These are phyloP conservation scores for Sarcoramphus papa DNA, from an alignment of 2,797 vertebrate genomes.

Conservation along the genomic window DNA sequence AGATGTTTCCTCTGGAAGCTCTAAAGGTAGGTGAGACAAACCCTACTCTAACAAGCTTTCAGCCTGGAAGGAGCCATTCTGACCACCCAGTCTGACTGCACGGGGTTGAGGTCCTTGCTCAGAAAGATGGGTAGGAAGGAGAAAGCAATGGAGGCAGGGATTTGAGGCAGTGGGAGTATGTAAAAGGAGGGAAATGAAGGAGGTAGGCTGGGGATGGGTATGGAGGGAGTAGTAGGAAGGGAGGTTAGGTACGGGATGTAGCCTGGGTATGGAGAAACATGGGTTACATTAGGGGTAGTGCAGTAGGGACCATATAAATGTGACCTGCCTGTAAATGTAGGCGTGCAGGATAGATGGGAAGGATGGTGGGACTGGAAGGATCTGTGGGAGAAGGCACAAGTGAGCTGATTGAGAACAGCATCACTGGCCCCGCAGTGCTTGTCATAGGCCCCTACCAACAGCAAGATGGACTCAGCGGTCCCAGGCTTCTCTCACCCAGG, in stretches of 20 bases:
- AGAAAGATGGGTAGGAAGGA: neutral
- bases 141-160: neutral
- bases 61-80: neutral
- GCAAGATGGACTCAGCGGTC: neutral
- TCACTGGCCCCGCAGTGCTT: rapidly evolving
- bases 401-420: neutral
- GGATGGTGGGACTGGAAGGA: neutral
- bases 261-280: neutral
- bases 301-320: neutral
- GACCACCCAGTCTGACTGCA: neutral
- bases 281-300: neutral
- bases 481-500: neutral
- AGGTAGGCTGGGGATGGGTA: neutral
- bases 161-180: neutral
- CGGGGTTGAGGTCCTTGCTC: neutral
- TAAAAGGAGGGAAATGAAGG: neutral
- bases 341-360: neutral
- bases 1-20: neutral
- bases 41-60: neutral
- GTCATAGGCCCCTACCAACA: neutral
- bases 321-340: neutral
- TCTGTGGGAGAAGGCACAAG: neutral
- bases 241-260: neutral
- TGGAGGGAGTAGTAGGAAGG: neutral
- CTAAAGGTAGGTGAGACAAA: neutral